These are phyloP conservation scores for Aulostomus chinensis DNA, from an alignment of 2,797 vertebrate genomes.

Conservation along the genomic window DNA sequence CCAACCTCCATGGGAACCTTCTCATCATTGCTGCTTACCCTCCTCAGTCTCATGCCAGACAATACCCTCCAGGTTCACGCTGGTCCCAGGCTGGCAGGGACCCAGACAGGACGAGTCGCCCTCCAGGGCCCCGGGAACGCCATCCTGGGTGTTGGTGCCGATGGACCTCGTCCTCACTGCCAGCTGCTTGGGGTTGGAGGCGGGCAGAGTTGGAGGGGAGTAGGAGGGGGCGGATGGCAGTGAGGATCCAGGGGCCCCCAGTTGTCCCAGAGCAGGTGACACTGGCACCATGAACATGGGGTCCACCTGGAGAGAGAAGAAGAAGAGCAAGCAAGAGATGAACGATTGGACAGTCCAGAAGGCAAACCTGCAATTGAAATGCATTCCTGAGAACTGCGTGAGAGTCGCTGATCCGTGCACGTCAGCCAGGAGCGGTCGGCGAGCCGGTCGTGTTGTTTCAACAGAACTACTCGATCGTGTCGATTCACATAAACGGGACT, in stretches of 20 bases:
- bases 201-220: constrained; percentile 82
- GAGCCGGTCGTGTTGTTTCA: too few species aligned
- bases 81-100: constrained; percentile 97
- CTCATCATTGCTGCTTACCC: constrained; percentile 85
- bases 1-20: too few species aligned
- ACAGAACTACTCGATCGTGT: too few species aligned
- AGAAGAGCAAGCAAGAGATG: neutral
- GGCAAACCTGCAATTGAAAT: too few species aligned
- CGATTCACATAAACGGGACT: too few species aligned
- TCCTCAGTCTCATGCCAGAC: constrained; percentile 99
- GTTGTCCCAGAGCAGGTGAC: constrained; percentile 82
- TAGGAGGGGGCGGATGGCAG: constrained; percentile 52
- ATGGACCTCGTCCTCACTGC: constrained; percentile 93
- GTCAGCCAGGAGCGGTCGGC: too few species aligned
- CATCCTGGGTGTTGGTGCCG: constrained; percentile 95
- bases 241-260: constrained; percentile 78
- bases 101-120: constrained; percentile 90
- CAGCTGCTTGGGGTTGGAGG: constrained; percentile 87
- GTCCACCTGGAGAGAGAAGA: constrained; percentile 82
- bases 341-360: too few species aligned
- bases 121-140: constrained; percentile 76
- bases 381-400: too few species aligned
- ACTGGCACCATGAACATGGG: constrained; percentile 92
- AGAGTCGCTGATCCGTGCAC: too few species aligned
- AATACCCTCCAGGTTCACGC: constrained; percentile 98